Base-by-base conservation (phyloP, 2,113 vertebrate species). In the Gobius niger region DNA sequence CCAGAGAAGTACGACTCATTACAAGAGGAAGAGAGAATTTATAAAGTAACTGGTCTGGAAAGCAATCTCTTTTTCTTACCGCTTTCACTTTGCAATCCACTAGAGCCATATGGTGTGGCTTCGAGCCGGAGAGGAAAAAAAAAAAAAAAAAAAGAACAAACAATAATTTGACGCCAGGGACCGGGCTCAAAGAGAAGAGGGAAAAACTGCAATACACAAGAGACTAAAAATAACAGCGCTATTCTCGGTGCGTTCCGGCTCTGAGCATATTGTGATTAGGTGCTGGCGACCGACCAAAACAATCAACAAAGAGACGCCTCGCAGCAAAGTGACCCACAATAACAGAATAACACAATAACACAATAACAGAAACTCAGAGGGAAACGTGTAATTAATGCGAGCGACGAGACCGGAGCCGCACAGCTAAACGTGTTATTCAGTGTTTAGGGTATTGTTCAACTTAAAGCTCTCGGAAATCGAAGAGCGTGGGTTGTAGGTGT, bases 151-250 rank as follows among this genome's bases (percentile, higher is more conserved):
- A 34, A 34, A 81, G 75, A 87, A 86, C 81, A 87, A 90, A 89
- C 87, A 89, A 80, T 77, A 85, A 85, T 86, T 88, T 82, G 82
- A 83, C 75, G 73, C 72, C 67, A 76, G 76, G 60, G 78, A 85
- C 64, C 54, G 54, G 72, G 47, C 66, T 75, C 72, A 62, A 73
- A 68, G 42, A 60, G n/a, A 63, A 7, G 46, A 40, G 19, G 41
- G 42, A 68, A 71, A 68, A 74, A 75, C 54, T 61, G 47, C 52
- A 85, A 82, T 51, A 61, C 76, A 68, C 68, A 24, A 68, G 63
- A 66, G 66, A 64, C 24, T 1, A 54, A 44, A 34, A 7, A 1
- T 46, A 65, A 34, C 44, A 41, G 42, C 40, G 63, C 44, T 54
- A 40, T 54, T 63, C 62, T n/a, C 63, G 19, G 75, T 76, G 56